Evolutionary conservation across 1,140 invertebrate species (phyloP), one percentile per base, ranked within the genome.

Genomic region (Patella vulgata): DNA sequence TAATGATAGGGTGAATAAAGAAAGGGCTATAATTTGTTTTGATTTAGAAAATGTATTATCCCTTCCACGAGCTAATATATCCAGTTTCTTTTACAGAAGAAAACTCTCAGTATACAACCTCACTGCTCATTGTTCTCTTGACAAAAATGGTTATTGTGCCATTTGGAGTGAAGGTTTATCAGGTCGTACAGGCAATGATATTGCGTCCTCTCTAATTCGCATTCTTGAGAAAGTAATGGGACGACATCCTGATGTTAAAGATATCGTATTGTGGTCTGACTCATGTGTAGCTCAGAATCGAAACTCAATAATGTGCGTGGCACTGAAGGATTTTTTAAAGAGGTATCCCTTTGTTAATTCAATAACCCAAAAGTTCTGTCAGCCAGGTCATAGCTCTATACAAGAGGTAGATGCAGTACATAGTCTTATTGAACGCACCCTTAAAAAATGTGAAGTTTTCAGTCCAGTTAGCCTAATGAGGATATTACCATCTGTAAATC

Each of bases 121-220:
- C 33, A 74, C 66, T 21, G 69, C 59, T 30, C 47, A 66, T 59
- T 62, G 50, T 39, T 59, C 50, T 9, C 23, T 59, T 30, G 42
- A 61, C 43, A 63, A 67, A 50, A 59, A 55, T 52, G 59, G 39
- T 4, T 69, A 74, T 48, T 42, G 42, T 57, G 69, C 56, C 28
- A 33, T 71, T 14, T 73, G 68, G 65, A 8, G 42, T 19, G 65
- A 73, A 56, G 42, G 23, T 33, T 25, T 57, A 48, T 46, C 39
- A 40, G 69, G 71, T 14, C 59, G 59, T 27, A 51, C 51, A 4
- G 62, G 66, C 12, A 71, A 74, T 66, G 68, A 75, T 47, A 75
- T 72, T 21, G 66, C 60, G 12, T 61, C 55, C 58, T 63, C 63
- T 5, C 50, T 72, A 11, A n/a, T 60, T 21, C 52, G n/a, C 43